Percentiles rank a stretch among this genome's conserved stretches.
phyloP scores from a whole-genome alignment of 2,888 invertebrate species.

The Clunio marinus region DNA sequence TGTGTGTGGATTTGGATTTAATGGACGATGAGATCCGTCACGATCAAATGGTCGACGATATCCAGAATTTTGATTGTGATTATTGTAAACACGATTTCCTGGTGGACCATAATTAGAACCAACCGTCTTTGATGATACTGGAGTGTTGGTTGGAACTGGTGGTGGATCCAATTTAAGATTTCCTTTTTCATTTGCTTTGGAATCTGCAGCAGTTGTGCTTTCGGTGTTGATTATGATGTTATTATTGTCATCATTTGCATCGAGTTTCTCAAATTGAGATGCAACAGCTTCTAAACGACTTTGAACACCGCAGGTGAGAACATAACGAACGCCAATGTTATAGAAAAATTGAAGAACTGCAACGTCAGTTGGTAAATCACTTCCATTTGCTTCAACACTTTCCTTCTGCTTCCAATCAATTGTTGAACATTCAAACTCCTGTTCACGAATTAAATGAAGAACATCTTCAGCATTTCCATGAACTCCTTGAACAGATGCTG shows the following conservation, averaged over 20 bases:
- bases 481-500: neutral
- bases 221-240: no score
- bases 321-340: slow-evolving; percentile 61
- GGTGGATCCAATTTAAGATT: neutral
- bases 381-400: slow-evolving; percentile 53
- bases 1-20: neutral
- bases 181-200: neutral
- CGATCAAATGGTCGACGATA: slow-evolving; percentile 12
- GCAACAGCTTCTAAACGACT: slow-evolving; percentile 23
- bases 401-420: slow-evolving; percentile 21
- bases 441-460: slow-evolving; percentile 7
- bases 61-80: neutral
- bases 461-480: neutral
- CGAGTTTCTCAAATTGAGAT: slow-evolving; percentile 1
- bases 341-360: slow-evolving; percentile 62
- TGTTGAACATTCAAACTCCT: neutral
- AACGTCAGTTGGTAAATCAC: slow-evolving; percentile 58
- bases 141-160: slow-evolving; percentile 25
- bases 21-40: neutral
- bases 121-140: slow-evolving; percentile 8
- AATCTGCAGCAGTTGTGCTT: neutral
- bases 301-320: slow-evolving; percentile 17
- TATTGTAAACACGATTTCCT: slow-evolving; percentile 2
- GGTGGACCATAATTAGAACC: slow-evolving; percentile 23
- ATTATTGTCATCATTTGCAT: neutral